Base-by-base conservation (phyloP, 2,797 vertebrate species). In the Calcarius lapponicus region DNA sequence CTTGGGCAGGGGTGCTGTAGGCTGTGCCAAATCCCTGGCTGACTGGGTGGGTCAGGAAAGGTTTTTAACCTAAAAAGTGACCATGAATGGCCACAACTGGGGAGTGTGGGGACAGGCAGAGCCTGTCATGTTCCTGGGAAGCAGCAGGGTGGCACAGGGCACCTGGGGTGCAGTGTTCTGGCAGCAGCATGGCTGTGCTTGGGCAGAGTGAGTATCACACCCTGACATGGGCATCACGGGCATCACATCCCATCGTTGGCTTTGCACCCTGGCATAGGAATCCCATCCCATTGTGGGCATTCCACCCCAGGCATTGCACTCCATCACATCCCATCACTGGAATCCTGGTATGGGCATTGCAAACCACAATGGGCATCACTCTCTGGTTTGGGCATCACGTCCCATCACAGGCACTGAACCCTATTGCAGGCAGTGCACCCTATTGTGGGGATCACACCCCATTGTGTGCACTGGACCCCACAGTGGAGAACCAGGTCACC, bases 261-360 rank as follows among this genome's bases (percentile, higher is more conserved):
- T 42, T 81, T 42, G 17, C 29, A 61, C 9, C 36, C 36, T n/a
- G 64, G 43, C 29, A 29, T 2, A 36, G 62, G 32, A 60, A 53
- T 48, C 10, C 2, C n/a, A 32, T 18, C 53, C 53, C 29, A 26
- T 4, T 0, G 2, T 78, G 48, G 48, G 42, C 47, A 40, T 26
- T 19, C 6, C 0, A 1, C 10, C 13, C 4, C n/a, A 45, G 38
- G 6, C 31, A 34, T 16, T 20, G 12, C 56, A 31, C 2, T 21
- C 16, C 29, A 21, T 21, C 13, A 8, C 34, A 58, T 7, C 58
- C 22, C 19, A 19, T 29, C 6, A 1, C 0, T 42, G 12, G 15
- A 50, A 34, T 62, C 48, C 42, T 45, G 21, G 29, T 13, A 4
- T 15, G 53, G n/a, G 34, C 22, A 11, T 29, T 19, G 7, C 26